Evolutionary conservation across 2,113 vertebrate genomes (phyloP).

Genomic region (Erythrocercus mccallii): DNA sequence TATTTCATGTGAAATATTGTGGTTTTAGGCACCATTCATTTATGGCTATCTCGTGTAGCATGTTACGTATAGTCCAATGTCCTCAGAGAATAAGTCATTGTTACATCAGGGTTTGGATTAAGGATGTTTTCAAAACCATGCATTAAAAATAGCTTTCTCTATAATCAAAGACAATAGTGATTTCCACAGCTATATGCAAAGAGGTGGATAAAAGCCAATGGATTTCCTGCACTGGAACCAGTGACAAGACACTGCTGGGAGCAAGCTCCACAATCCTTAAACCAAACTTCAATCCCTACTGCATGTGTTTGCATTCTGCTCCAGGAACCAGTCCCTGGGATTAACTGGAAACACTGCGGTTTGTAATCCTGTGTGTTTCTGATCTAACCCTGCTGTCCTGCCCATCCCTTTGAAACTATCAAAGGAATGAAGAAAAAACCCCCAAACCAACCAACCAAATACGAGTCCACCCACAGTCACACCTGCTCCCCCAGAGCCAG

Average conservation of each 20-base stretch:
- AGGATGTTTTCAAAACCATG: slow-evolving; percentile 41
- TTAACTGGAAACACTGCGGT: neutral
- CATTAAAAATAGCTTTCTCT: slow-evolving; percentile 31
- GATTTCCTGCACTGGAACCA: neutral
- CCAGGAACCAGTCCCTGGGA: neutral
- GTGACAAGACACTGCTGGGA: neutral
- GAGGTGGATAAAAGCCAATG: slow-evolving; percentile 15
- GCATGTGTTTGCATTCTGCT: neutral
- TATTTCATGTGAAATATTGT: neutral
- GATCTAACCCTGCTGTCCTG: neutral
- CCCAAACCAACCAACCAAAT: neutral
- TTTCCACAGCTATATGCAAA: slow-evolving; percentile 34
- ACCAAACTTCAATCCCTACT: neutral
- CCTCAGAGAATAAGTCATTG: slow-evolving; percentile 19
- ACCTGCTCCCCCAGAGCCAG: neutral
- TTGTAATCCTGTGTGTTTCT: neutral
- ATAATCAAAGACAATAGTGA: slow-evolving; percentile 27
- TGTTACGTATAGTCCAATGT: neutral
- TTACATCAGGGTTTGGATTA: slow-evolving; percentile 50
- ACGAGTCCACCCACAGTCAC: neutral
- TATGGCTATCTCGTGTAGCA: neutral
- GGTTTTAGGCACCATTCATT: neutral
- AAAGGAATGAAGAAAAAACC: neutral
- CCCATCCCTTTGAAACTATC: neutral
- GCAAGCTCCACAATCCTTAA: neutral